Percentiles rank a stretch among this genome's conserved stretches.
Conservation (phyloP, 2,113 vertebrate genomes). For the Ciconia stormi region DNA sequence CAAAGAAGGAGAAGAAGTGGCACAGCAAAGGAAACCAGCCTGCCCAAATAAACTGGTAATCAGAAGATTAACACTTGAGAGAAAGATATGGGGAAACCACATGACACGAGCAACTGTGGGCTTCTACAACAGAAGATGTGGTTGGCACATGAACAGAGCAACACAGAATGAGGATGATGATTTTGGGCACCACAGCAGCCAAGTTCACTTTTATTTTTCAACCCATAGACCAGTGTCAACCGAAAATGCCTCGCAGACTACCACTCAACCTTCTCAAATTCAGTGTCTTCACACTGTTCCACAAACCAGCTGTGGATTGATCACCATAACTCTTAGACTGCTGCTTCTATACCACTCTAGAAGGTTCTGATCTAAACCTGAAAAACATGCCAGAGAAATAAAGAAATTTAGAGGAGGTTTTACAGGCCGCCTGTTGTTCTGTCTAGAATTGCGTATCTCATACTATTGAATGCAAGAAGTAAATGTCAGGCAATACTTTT, state of each 20-base stretch:
- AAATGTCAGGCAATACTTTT: not conserved
- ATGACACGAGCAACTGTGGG: not conserved
- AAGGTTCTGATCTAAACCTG: not conserved
- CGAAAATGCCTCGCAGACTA: not conserved
- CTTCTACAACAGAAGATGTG: not conserved
- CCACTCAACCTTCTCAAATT: not conserved
- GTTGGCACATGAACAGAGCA: not conserved
- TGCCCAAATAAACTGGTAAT: not conserved
- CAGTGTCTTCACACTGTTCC: not conserved
- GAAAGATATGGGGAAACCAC: not conserved
- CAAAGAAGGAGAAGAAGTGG: not conserved
- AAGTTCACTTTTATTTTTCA: not conserved
- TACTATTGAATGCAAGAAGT: not conserved
- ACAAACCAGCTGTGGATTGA: not conserved
- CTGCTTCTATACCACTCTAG: not conserved
- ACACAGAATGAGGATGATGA: not conserved
- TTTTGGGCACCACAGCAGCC: not conserved
- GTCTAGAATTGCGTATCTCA: fast-evolving
- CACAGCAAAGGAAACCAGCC: not conserved
- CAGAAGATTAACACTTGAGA: not conserved
- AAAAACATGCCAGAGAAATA: not conserved
- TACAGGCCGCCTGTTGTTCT: not conserved
- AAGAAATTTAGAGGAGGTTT: not conserved
- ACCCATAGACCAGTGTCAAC: not conserved
- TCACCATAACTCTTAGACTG: not conserved